These are phyloP conservation scores for Dione juno DNA, from an alignment of 2,888 invertebrate genomes.

Conservation along the genomic window DNA sequence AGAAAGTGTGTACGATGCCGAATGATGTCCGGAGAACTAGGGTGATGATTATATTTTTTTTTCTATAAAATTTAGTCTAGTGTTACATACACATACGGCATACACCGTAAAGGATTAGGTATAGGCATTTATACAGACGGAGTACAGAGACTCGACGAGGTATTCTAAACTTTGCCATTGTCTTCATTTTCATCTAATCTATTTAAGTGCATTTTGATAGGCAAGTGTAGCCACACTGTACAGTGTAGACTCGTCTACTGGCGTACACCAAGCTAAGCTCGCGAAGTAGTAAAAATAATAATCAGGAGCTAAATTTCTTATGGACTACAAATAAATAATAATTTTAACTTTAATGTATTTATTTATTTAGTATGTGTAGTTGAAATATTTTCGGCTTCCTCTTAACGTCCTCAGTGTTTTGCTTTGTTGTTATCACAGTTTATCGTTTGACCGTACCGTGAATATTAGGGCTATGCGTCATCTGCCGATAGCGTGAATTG, in stretches of 20 bases:
- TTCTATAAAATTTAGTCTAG: neutral
- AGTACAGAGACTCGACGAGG: too few relatives aligned
- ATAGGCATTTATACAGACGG: too few relatives aligned
- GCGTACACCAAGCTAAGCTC: neutral
- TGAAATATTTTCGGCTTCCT: neutral
- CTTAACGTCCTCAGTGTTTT: neutral
- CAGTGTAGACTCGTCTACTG: neutral
- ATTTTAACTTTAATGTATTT: neutral
- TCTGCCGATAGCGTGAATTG: slow-evolving; percentile 19
- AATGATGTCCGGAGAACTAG: slow-evolving; percentile 62
- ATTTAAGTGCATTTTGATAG: neutral
- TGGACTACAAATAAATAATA: neutral
- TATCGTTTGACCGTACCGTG: slow-evolving; percentile 13
- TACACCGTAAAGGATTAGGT: too few relatives aligned
- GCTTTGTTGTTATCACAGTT: slow-evolving; percentile 17
- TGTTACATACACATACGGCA: too few relatives aligned
- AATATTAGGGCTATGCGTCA: slow-evolving; percentile 21
- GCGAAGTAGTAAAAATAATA: neutral
- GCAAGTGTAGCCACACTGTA: too few relatives aligned
- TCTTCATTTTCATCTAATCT: too few relatives aligned
- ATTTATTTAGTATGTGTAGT: neutral
- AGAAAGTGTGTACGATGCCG: slow-evolving; percentile 57
- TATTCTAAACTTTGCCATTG: too few relatives aligned
- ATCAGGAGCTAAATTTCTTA: slow-evolving; percentile 30
- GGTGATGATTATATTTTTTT: slow-evolving; percentile 49